phyloP scores from a whole-genome alignment of 2,888 invertebrate genomes.

The Apamea monoglypha region DNA sequence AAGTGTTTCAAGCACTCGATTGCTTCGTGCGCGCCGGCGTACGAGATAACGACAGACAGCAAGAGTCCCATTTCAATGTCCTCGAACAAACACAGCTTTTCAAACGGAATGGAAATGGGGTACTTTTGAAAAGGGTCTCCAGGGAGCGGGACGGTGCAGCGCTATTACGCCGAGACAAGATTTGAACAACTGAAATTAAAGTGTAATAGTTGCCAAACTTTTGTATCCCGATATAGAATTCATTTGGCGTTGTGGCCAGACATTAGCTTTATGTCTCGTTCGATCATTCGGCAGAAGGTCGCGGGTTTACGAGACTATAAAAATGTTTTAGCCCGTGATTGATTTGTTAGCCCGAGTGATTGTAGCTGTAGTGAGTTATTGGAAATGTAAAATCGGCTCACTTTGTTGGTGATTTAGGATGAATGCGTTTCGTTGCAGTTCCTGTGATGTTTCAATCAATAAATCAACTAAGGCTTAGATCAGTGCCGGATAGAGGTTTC shows the following conservation, averaged over 20 bases:
- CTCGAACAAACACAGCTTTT: slow-evolving; percentile 71
- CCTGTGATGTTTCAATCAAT: slow-evolving; percentile 42
- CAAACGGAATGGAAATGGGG: slow-evolving; percentile 76
- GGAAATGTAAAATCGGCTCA: slow-evolving; percentile 33
- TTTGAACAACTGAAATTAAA: slow-evolving; percentile 91
- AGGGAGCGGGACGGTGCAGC: slow-evolving; percentile 84
- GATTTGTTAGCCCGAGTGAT: slow-evolving; percentile 62
- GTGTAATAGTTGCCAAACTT: slow-evolving; percentile 88
- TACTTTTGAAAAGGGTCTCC: slow-evolving; percentile 75
- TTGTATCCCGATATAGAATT: slow-evolving; percentile 88
- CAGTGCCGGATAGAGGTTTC: not conserved
- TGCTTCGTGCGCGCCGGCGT: slow-evolving; percentile 94
- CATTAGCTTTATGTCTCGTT: slow-evolving; percentile 77
- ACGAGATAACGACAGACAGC: slow-evolving; percentile 93
- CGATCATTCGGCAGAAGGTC: slow-evolving; percentile 76
- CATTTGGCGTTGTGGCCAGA: slow-evolving; percentile 86
- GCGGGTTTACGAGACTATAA: slow-evolving; percentile 71
- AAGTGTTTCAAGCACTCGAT: slow-evolving; percentile 90
- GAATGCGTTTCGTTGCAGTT: slow-evolving; percentile 45
- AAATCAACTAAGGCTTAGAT: slow-evolving; percentile 16
- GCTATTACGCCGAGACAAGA: slow-evolving; percentile 87
- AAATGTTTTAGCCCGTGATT: slow-evolving; percentile 67
- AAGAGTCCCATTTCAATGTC: slow-evolving; percentile 92
- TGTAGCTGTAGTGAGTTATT: slow-evolving; percentile 61
- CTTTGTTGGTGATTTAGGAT: slow-evolving; percentile 43